These are phyloP conservation scores for Troglohyphantes excavatus DNA, from an alignment of 2,888 invertebrate genomes.

Conservation along the genomic window DNA sequence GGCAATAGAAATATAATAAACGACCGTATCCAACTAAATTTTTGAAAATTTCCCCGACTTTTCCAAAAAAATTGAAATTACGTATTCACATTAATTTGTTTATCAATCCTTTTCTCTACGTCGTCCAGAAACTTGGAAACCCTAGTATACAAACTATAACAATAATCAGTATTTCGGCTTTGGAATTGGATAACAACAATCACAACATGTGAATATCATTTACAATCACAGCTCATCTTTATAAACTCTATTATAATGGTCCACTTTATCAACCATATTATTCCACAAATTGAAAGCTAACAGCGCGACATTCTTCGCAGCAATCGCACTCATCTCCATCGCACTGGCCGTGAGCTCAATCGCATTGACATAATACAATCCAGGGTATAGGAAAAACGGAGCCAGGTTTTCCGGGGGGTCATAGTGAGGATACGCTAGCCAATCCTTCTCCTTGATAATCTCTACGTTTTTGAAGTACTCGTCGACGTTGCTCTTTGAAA, in stretches of 20 bases:
- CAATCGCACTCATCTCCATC: constrained; percentile 87
- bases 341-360: constrained; percentile 87
- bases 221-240: constrained; percentile 55
- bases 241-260: constrained; percentile 18
- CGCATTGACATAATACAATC: constrained; percentile 86
- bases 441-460: constrained; percentile 82
- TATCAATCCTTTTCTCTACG: too few species aligned
- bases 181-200: too few species aligned
- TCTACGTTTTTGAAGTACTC: constrained; percentile 84
- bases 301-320: constrained; percentile 86
- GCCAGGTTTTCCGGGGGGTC: constrained; percentile 81
- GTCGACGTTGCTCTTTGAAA: constrained; percentile 83
- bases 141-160: too few species aligned
- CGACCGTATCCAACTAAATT: too few species aligned
- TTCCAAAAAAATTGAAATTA: too few species aligned
- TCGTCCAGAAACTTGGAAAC: too few species aligned
- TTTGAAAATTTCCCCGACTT: too few species aligned
- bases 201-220: background rate
- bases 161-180: too few species aligned
- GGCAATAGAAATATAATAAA: too few species aligned
- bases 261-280: constrained; percentile 52
- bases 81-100: too few species aligned
- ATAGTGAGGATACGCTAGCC: constrained; percentile 86
- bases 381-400: constrained; percentile 84
- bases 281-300: constrained; percentile 83